Evolutionary conservation across 1,140 invertebrate genomes (phyloP).

Genomic region (Thalassaphorura encarpata): DNA sequence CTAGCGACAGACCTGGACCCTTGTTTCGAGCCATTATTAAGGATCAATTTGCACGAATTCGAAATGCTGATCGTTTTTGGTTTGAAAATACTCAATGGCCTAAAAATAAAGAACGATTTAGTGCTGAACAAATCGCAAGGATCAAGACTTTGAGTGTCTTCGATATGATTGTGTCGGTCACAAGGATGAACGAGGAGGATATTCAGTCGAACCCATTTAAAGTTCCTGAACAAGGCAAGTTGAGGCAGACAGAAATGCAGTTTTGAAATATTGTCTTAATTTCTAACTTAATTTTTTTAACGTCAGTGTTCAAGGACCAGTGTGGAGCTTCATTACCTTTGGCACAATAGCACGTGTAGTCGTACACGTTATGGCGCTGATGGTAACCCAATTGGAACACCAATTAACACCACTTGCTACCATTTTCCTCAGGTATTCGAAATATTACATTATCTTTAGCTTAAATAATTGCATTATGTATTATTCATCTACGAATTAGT

Average conservation of each 20-base stretch:
- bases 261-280: too few relatives aligned
- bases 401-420: conserved; percentile 28
- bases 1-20: conserved; percentile 47
- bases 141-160: conserved; percentile 45
- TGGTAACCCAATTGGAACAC: background rate
- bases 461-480: background rate
- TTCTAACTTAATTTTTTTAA: too few relatives aligned
- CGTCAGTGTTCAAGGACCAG: background rate
- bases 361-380: too few relatives aligned
- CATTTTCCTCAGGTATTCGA: conserved; percentile 35
- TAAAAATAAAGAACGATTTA: conserved; percentile 45
- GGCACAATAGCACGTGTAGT: too few relatives aligned
- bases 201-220: conserved; percentile 49
- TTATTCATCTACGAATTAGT: conserved; percentile 25
- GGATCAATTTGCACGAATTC: conserved; percentile 47
- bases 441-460: background rate
- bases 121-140: conserved; percentile 42
- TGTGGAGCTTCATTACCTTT: too few relatives aligned
- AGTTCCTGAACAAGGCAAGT: conserved; percentile 33
- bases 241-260: background rate
- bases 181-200: conserved; percentile 42
- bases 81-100: conserved; percentile 42
- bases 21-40: conserved; percentile 46
- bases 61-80: conserved; percentile 50
- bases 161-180: conserved; percentile 47